Percentiles rank a stretch among this genome's conserved stretches.
phyloP scores from a whole-genome alignment of 2,113 vertebrate genomes.

The Pogona vitticeps region DNA sequence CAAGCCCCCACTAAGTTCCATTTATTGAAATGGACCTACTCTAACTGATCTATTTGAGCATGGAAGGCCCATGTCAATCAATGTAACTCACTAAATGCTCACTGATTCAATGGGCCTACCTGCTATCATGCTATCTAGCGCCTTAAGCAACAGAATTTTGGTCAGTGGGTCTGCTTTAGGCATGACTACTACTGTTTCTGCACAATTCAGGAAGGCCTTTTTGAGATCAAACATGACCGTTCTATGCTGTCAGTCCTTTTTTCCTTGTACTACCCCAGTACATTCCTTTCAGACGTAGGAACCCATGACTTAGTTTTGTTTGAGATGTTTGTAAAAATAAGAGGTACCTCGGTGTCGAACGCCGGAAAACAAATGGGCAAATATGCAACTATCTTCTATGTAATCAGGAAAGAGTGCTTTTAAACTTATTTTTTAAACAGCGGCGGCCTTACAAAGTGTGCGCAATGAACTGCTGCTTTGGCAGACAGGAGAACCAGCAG shows the following conservation, averaged over 20 bases:
- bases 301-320: conserved; percentile 3
- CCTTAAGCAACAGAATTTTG: neutral
- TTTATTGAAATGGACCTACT: too few relatives aligned
- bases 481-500: conserved; percentile 25
- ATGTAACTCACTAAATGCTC: too few relatives aligned
- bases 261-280: neutral
- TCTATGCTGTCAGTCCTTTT: conserved; percentile 49
- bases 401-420: conserved; percentile 20
- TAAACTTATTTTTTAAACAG: neutral
- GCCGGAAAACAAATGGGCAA: neutral
- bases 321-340: conserved; percentile 50
- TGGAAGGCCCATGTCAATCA: too few relatives aligned
- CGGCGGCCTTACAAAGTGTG: conserved; percentile 27
- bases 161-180: neutral
- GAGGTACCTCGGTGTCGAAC: conserved; percentile 26
- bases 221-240: conserved; percentile 44
- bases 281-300: neutral
- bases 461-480: conserved; percentile 35
- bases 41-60: too few relatives aligned
- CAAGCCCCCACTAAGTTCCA: too few relatives aligned
- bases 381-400: conserved; percentile 31
- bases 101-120: neutral
- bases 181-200: conserved; percentile 28
- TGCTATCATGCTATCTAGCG: too few relatives aligned
- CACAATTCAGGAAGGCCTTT: conserved; percentile 39